Evolutionary conservation across 2,113 vertebrate genomes (phyloP).

Genomic region (Neodontobutis hainanensis): DNA sequence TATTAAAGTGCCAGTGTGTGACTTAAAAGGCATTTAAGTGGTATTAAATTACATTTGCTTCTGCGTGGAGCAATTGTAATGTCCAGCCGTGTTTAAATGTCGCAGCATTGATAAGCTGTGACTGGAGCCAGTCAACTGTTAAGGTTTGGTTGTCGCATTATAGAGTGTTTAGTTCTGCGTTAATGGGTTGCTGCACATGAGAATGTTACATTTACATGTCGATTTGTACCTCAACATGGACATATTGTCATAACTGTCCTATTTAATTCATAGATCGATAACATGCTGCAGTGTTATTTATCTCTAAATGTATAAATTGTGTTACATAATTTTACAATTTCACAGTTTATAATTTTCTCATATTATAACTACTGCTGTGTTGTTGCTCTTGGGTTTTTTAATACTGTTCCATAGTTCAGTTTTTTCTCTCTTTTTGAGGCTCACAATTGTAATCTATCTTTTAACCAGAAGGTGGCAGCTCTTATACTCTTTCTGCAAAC

Average conservation of each 20-base stretch:
- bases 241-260: conserved; percentile 11
- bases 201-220: conserved; percentile 70
- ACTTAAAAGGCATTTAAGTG: conserved; percentile 31
- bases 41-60: conserved; percentile 65
- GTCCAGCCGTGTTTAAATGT: conserved; percentile 69
- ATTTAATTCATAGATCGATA: background rate
- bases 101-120: conserved; percentile 74
- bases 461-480: conserved; percentile 82
- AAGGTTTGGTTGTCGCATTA: conserved; percentile 68
- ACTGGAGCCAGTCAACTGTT: conserved; percentile 72
- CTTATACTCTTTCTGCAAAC: conserved; percentile 72
- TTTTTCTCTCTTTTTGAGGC: conserved; percentile 30
- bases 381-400: too few species aligned
- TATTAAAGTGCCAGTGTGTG: background rate
- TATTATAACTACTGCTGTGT: too few species aligned
- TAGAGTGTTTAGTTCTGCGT: conserved; percentile 71
- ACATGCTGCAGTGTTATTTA: too few species aligned
- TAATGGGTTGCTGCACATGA: conserved; percentile 66
- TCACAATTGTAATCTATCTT: conserved; percentile 53
- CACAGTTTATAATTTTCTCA: background rate
- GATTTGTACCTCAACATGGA: conserved; percentile 33
- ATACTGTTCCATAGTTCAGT: background rate
- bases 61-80: conserved; percentile 58
- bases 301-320: too few species aligned
- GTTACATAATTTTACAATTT: too few species aligned